Evolutionary conservation across 2,888 invertebrate genomes (phyloP), one percentile per base, ranked within the genome.

Genomic region (Parnassius apollo): DNA sequence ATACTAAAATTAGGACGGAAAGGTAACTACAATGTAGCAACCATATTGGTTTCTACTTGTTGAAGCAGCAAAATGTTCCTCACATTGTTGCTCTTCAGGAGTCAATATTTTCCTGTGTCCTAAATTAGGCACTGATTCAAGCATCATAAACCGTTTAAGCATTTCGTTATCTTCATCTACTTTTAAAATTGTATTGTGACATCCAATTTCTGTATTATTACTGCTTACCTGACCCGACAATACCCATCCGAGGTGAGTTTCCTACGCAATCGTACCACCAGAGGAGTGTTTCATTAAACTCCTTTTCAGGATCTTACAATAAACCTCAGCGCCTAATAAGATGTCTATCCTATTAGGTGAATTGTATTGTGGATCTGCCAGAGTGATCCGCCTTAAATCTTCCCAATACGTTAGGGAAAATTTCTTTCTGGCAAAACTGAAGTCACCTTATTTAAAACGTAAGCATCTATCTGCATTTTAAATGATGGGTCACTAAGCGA

Each of bases 181-280:
- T 2, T 25, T 25, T 25, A 45, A 11, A 45, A 45, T 45, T 45
- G 4, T 48, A 2, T 48, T 48, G 12, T 48, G 48, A 48, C 12
- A n/a, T 11, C 2, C 12, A 48, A 48, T 48, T 48, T 10, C 48
- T n/a, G 10, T 12, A 48, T 48, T 48, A n/a, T 12, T n/a, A n/a
- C 48, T 12, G 10, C n/a, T 12, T n/a, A 48, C 48, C 48, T 48
- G 48, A 48, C 48, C 48, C 48, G 48, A 48, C 48, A 48, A 48
- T 12, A 48, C 48, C 48, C 48, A 48, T 12, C 48, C 48, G 12
- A 45, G 45, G 9, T 11, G 10, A 45, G 45, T 45, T 3, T 45
- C 45, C 12, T 45, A 2, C 45, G 45, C 7, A 45, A 45, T 45
- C 12, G 12, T 48, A n/a, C 48, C 1, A 48, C 12, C 12, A 48